A percentile compares a stretch with the other conserved stretches of the same genome.
Evolutionary conservation across 2,888 invertebrate genomes (phyloP).

Genomic region (Yponomeuta plumbellus): DNA sequence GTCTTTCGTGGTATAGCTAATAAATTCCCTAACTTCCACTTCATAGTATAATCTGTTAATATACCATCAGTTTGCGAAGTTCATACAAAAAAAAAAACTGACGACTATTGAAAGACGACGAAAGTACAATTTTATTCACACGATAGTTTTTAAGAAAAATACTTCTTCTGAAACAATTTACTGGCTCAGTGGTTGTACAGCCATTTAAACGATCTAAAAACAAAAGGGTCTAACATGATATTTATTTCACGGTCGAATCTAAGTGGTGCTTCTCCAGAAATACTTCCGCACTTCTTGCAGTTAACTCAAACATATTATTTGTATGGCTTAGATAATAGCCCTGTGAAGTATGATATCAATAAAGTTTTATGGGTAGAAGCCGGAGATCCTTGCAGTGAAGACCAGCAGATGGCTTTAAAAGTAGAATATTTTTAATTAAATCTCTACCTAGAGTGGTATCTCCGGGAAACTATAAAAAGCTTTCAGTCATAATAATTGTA

Average conservation of each 20-base stretch:
- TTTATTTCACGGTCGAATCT: conserved; percentile 43
- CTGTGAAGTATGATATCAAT: not conserved
- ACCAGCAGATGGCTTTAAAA: not conserved
- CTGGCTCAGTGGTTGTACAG: not conserved
- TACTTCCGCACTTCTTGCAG: conserved; percentile 36
- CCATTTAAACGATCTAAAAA: not conserved
- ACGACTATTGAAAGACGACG: too few relatives aligned
- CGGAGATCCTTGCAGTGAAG: not conserved
- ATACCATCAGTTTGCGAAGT: too few relatives aligned
- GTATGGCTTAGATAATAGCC: not conserved
- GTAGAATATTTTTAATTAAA: too few relatives aligned
- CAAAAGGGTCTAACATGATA: conserved; percentile 33
- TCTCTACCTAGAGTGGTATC: not conserved
- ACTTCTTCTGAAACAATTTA: not conserved
- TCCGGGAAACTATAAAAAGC: not conserved
- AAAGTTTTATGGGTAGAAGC: not conserved
- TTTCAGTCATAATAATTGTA: not conserved
- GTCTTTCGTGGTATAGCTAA: too few relatives aligned
- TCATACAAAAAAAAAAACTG: too few relatives aligned
- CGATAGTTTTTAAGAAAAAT: too few relatives aligned
- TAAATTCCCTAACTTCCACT: too few relatives aligned
- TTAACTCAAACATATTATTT: conserved; percentile 16
- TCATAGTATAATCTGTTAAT: too few relatives aligned
- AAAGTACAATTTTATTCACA: too few relatives aligned
- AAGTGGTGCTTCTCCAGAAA: conserved; percentile 44